Evolutionary conservation across 2,888 invertebrate species (phyloP).

Genomic region (Stegana nigrithorax): DNA sequence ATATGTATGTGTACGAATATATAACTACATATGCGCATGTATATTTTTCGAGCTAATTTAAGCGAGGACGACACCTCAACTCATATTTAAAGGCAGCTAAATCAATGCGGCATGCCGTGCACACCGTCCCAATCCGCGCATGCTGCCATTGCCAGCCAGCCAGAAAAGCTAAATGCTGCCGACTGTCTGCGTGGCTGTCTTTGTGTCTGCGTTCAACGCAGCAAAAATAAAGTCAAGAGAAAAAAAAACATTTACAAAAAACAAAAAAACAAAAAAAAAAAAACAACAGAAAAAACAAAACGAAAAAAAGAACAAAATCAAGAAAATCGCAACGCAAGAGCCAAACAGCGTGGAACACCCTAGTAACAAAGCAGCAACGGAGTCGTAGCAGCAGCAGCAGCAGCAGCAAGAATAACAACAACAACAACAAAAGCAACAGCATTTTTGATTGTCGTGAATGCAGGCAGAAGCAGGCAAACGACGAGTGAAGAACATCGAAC

Average conservation of each 20-base stretch:
- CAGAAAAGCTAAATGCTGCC: no score
- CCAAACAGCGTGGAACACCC: constrained; percentile 4
- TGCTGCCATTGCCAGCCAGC: no score
- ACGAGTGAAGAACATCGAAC: constrained; percentile 20
- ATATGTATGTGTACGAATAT: no score
- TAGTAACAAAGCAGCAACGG: constrained; percentile 16
- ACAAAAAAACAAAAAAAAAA: neutral
- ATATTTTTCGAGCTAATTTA: constrained; percentile 50
- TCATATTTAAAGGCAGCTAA: constrained; percentile 63
- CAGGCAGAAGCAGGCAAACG: neutral
- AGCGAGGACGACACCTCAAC: constrained; percentile 64
- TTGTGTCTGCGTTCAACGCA: no score
- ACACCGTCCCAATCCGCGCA: no score
- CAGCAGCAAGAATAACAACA: neutral
- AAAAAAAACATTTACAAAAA: neutral
- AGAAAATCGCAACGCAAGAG: neutral
- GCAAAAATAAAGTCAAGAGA: no score
- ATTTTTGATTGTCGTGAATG: neutral
- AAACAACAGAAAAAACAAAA: no score
- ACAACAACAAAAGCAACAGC: neutral
- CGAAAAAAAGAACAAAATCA: no score
- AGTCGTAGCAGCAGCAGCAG: neutral
- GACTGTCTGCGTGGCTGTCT: neutral
- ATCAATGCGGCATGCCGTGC: constrained; percentile 41
- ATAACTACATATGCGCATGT: no score